Conservation (phyloP, 2,888 invertebrate genomes). For the Sphaerophoria taeniata region DNA sequence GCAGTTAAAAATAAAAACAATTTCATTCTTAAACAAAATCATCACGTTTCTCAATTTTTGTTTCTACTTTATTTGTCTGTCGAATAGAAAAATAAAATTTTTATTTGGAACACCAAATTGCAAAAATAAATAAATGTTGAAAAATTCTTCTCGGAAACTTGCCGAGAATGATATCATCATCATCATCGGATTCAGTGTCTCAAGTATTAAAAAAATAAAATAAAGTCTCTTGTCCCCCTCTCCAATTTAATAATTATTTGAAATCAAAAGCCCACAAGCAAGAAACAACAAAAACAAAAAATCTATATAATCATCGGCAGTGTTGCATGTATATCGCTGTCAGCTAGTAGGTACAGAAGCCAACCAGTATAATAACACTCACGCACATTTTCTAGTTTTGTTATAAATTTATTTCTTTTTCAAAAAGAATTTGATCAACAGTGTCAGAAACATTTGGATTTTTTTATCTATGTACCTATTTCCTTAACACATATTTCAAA, state of each 20-base stretch:
- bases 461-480: conserved; percentile 26
- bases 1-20: conserved; percentile 28
- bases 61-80: neutral
- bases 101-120: conserved; percentile 60
- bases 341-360: neutral
- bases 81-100: conserved; percentile 18
- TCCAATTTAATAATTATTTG: conserved; percentile 22
- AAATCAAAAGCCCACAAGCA: conserved; percentile 30
- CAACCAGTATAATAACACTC: conserved; percentile 45
- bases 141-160: conserved; percentile 19
- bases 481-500: conserved; percentile 23
- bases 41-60: neutral
- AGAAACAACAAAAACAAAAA: too few species aligned
- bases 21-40: conserved; percentile 22
- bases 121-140: conserved; percentile 48
- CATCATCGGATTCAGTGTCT: neutral
- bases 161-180: conserved; percentile 65
- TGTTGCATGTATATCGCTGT: neutral
- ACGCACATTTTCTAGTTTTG: conserved; percentile 61
- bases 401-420: conserved; percentile 32
- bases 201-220: conserved; percentile 1
- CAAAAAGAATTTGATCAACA: conserved; percentile 37
- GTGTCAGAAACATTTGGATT: conserved; percentile 29
- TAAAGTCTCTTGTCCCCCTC: conserved; percentile 31
- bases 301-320: neutral